Evolutionary conservation across 2,113 vertebrate species (phyloP).

Genomic region (Solea senegalensis): DNA sequence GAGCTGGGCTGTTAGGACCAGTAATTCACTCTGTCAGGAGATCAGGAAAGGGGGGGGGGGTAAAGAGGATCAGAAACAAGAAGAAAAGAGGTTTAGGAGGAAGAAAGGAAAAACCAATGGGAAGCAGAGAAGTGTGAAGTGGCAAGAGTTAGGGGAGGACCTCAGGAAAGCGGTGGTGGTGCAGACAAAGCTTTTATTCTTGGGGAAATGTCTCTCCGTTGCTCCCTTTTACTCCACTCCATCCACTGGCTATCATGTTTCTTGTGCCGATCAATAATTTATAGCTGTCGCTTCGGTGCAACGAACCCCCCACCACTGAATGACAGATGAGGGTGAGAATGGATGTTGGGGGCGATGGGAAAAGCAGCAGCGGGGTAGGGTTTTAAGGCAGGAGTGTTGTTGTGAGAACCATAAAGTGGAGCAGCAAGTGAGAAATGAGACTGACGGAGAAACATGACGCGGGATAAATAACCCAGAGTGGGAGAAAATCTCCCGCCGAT

Average conservation of each 20-base stretch:
- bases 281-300: conserved; percentile 62
- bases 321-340: conserved; percentile 72
- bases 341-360: conserved; percentile 35
- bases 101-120: conserved; percentile 5
- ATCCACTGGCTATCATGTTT: conserved; percentile 69
- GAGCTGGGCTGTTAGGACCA: conserved; percentile 64
- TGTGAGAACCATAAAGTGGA: conserved; percentile 21
- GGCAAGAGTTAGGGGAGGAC: conserved; percentile 2
- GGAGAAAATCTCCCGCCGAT: conserved; percentile 55
- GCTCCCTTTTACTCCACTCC: conserved; percentile 24
- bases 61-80: conserved; percentile 18
- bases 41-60: conserved; percentile 25
- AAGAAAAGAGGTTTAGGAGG: conserved; percentile 10
- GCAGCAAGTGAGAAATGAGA: conserved; percentile 17
- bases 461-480: conserved; percentile 54
- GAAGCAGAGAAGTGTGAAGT: not conserved
- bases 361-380: conserved; percentile 20
- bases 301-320: conserved; percentile 61
- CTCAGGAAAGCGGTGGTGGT: not conserved
- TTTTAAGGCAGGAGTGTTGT: conserved; percentile 15
- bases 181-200: conserved; percentile 48
- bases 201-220: conserved; percentile 11
- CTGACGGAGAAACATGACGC: conserved; percentile 31
- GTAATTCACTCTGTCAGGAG: conserved; percentile 69
- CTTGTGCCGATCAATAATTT: conserved; percentile 77